Evolutionary conservation across 2,888 invertebrate species (phyloP).

Genomic region (Trissoscelio sp.): DNA sequence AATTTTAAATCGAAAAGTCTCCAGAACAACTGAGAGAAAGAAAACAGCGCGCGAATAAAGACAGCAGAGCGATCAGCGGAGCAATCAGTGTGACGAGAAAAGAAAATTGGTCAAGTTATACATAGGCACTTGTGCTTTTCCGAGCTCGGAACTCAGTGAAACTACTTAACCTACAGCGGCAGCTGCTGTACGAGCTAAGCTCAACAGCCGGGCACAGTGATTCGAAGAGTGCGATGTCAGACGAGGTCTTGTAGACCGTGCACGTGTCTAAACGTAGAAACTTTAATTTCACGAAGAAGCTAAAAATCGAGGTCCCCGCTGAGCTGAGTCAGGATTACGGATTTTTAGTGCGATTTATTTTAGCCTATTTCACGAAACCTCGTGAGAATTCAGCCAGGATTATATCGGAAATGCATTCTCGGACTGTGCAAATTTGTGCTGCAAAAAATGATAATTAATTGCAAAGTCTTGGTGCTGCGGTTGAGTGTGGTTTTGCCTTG

Average conservation of each 20-base stretch:
- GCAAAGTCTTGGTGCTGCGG: background rate
- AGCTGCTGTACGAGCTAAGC: conserved; percentile 58
- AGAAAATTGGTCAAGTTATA: conserved; percentile 67
- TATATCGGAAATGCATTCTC: conserved; percentile 31
- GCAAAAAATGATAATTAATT: conserved; percentile 19
- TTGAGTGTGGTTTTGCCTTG: background rate
- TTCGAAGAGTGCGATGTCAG: conserved; percentile 66
- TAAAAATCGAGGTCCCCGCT: conserved; percentile 56
- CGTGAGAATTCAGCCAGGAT: conserved; percentile 38
- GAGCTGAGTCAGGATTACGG: conserved; percentile 62
- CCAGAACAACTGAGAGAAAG: background rate
- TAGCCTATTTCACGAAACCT: conserved; percentile 53
- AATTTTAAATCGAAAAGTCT: background rate
- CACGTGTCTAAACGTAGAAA: conserved; percentile 66
- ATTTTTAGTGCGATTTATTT: conserved; percentile 60
- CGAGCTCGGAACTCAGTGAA: conserved; percentile 50
- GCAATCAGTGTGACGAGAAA: conserved; percentile 60
- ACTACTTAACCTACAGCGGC: conserved; percentile 64
- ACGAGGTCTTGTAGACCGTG: conserved; percentile 60
- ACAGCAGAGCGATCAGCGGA: conserved; percentile 37
- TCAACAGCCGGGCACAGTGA: conserved; percentile 63
- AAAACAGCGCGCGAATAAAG: conserved; percentile 8
- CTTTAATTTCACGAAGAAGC: conserved; percentile 60
- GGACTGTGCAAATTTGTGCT: background rate
- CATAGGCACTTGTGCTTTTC: conserved; percentile 55